Evolutionary conservation across 2,888 invertebrate species (phyloP).

Genomic region (Spodoptera littoralis): DNA sequence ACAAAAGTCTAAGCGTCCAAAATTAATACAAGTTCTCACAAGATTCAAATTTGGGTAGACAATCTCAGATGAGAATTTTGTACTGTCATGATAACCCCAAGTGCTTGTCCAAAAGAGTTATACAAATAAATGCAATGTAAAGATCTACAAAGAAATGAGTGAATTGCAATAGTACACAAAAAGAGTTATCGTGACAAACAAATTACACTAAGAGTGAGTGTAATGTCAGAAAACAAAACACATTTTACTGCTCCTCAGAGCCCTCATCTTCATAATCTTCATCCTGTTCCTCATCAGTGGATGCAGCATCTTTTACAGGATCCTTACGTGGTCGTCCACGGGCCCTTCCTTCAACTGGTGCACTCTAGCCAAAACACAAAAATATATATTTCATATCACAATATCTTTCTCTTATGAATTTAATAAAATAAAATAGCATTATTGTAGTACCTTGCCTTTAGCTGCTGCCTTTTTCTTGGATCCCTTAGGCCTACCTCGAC

Average conservation of each 20-base stretch:
- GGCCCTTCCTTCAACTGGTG: slow-evolving; percentile 80
- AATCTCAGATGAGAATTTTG: slow-evolving; percentile 80
- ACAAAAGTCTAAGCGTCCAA: slow-evolving; percentile 53
- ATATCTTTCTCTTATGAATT: too few species aligned
- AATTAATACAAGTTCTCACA: slow-evolving; percentile 70
- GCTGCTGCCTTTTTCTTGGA: slow-evolving; percentile 86
- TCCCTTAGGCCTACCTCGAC: slow-evolving; percentile 88
- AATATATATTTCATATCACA: too few species aligned
- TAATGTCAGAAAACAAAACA: slow-evolving; percentile 68
- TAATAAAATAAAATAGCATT: too few species aligned
- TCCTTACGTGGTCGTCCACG: slow-evolving; percentile 87
- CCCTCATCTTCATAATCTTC: slow-evolving; percentile 86
- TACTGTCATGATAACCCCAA: slow-evolving; percentile 81
- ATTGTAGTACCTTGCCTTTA: slow-evolving; percentile 78
- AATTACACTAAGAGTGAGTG: slow-evolving; percentile 84
- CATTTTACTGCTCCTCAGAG: slow-evolving; percentile 84
- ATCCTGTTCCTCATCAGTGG: slow-evolving; percentile 86
- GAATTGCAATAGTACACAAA: slow-evolving; percentile 62
- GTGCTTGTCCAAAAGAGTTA: slow-evolving; percentile 50
- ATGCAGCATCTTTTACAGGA: slow-evolving; percentile 84
- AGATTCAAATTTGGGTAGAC: slow-evolving; percentile 79
- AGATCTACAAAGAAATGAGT: slow-evolving; percentile 67
- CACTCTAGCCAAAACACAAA: slow-evolving; percentile 61
- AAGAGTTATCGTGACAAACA: slow-evolving; percentile 83
- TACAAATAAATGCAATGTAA: slow-evolving; percentile 55